Conservation (phyloP, 2,113 vertebrate species). For the Ovis canadensis region DNA sequence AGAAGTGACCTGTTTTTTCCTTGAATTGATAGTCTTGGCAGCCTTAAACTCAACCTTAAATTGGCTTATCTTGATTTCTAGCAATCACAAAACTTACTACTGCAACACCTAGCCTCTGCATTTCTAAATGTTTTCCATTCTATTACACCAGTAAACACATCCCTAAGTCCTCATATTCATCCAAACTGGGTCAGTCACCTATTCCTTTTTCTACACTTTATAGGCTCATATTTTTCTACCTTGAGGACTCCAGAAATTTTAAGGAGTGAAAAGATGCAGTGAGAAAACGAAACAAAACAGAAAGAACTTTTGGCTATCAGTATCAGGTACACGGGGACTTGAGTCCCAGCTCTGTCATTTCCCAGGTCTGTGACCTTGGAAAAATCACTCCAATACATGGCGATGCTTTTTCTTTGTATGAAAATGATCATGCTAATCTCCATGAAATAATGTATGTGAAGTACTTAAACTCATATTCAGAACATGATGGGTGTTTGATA, state of each 20-base stretch:
- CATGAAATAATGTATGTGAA: neutral
- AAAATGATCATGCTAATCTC: neutral
- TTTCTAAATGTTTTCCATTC: neutral
- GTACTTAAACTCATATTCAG: neutral
- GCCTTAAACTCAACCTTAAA: neutral
- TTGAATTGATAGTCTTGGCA: neutral
- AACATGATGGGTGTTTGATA: neutral
- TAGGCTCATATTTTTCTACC: neutral
- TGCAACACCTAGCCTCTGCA: neutral
- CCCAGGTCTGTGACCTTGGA: neutral
- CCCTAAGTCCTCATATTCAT: neutral
- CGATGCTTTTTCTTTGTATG: neutral
- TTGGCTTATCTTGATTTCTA: neutral
- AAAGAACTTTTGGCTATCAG: neutral
- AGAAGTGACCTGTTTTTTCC: neutral
- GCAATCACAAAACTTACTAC: neutral
- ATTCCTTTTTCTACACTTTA: neutral
- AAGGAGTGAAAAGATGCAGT: neutral
- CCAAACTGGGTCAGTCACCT: neutral
- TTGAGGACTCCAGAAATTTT: neutral
- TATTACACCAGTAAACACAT: neutral
- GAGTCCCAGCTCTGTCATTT: neutral
- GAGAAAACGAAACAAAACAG: neutral
- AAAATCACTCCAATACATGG: neutral
- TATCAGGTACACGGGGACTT: fast-evolving